Percentiles rank a stretch among this genome's conserved stretches.
These are phyloP conservation scores for Arctia plantaginis DNA, from an alignment of 2,888 invertebrate genomes.

Conservation along the genomic window DNA sequence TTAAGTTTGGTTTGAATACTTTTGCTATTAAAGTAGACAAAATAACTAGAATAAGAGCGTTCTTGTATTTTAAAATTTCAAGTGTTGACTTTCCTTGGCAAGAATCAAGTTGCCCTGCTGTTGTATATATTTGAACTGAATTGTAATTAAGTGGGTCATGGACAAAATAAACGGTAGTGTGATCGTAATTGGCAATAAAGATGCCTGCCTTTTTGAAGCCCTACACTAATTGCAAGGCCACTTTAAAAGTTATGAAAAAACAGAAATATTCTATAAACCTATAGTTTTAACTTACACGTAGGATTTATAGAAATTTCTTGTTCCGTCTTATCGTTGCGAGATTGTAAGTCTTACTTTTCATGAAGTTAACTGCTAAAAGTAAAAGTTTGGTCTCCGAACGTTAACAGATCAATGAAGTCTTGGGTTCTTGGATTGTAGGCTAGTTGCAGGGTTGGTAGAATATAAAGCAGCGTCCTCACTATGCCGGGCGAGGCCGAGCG, in stretches of 20 bases:
- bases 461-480: too few relatives aligned
- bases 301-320: background rate
- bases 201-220: background rate
- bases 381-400: too few relatives aligned
- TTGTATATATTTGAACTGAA: background rate
- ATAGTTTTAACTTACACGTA: background rate
- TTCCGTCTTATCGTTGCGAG: too few relatives aligned
- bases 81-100: background rate
- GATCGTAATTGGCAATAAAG: background rate
- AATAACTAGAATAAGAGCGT: background rate
- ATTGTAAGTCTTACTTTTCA: too few relatives aligned
- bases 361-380: too few relatives aligned
- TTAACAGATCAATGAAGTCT: background rate
- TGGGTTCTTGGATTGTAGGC: too few relatives aligned
- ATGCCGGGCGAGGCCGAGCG: too few relatives aligned
- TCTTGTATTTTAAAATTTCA: background rate
- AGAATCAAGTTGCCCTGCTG: background rate
- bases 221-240: background rate
- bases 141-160: constrained; percentile 1
- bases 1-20: background rate
- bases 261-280: background rate
- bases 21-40: background rate
- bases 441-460: background rate
- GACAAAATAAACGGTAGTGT: background rate
- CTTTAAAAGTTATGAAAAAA: background rate